Conservation (phyloP, 1,140 invertebrate species). For the Helicoverpa zea region DNA sequence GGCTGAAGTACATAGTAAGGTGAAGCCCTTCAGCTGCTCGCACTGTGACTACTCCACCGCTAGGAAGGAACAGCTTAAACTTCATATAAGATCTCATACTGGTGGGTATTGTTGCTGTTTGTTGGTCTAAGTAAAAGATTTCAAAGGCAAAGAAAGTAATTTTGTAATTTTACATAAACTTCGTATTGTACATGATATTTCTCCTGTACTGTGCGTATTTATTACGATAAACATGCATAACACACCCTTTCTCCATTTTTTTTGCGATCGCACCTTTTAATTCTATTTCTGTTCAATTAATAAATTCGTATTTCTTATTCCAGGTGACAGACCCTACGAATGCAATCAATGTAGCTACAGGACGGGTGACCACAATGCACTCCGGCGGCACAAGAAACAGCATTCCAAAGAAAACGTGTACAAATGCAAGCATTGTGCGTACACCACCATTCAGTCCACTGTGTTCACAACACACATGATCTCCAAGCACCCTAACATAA, state of each 20-base stretch:
- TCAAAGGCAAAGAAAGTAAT: no score
- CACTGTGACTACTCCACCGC: constrained; percentile 91
- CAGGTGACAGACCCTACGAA: constrained; percentile 93
- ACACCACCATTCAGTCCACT: constrained; percentile 89
- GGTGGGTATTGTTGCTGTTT: constrained; percentile 68
- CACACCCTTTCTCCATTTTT: no score
- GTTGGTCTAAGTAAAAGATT: neutral
- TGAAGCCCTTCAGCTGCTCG: constrained; percentile 90
- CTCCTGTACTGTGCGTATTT: no score
- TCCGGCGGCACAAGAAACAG: constrained; percentile 92
- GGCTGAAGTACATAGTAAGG: constrained; percentile 90
- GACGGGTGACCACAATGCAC: constrained; percentile 93
- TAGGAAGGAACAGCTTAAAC: constrained; percentile 88
- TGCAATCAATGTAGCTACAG: constrained; percentile 93
- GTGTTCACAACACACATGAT: constrained; percentile 89
- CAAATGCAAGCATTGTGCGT: constrained; percentile 90
- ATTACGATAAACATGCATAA: no score
- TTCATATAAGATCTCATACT: constrained; percentile 92
- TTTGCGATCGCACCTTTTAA: neutral
- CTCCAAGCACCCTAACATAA: constrained; percentile 87
- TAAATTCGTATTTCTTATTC: constrained; percentile 57
- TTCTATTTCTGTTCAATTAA: constrained; percentile 27
- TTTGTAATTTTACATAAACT: no score
- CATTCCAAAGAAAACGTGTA: constrained; percentile 92
- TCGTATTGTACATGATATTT: no score